These are phyloP conservation scores for Stenoptilia bipunctidactyla DNA, from an alignment of 2,888 invertebrate species.

Conservation along the genomic window DNA sequence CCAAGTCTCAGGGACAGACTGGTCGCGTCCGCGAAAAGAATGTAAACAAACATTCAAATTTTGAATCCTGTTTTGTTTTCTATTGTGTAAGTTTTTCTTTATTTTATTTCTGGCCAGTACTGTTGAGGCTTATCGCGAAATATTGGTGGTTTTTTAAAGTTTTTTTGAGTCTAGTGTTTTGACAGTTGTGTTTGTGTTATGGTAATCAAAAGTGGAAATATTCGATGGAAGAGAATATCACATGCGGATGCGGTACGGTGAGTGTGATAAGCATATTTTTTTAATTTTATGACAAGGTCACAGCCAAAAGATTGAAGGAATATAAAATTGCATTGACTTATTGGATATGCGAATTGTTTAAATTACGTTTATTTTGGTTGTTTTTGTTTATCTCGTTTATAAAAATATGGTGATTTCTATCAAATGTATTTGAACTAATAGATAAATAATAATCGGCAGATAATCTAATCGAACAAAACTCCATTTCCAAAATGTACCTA, in stretches of 20 bases:
- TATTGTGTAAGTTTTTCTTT: not conserved
- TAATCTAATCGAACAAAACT: no score
- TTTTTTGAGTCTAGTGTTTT: slow-evolving; percentile 4
- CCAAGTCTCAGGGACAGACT: slow-evolving; percentile 26
- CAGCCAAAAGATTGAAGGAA: no score
- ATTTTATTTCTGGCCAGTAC: not conserved
- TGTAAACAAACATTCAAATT: slow-evolving; percentile 27
- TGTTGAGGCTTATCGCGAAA: no score
- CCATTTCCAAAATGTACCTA: no score
- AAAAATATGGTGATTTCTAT: no score
- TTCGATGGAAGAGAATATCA: slow-evolving; percentile 45
- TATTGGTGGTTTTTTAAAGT: not conserved
- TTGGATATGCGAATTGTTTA: no score
- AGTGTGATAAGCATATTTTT: slow-evolving; percentile 18
- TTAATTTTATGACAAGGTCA: no score
- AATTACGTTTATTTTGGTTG: no score
- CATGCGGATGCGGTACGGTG: slow-evolving; percentile 44
- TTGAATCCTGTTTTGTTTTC: slow-evolving; percentile 11
- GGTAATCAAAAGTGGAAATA: slow-evolving; percentile 22
- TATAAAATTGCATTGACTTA: no score
- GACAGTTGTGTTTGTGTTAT: slow-evolving; percentile 23
- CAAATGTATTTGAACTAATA: no score
- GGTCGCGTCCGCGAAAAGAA: slow-evolving; percentile 33
- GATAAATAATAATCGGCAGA: no score
- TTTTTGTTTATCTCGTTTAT: no score